phyloP scores from a whole-genome alignment of 2,888 invertebrate species.

The Limnephilus marmoratus region DNA sequence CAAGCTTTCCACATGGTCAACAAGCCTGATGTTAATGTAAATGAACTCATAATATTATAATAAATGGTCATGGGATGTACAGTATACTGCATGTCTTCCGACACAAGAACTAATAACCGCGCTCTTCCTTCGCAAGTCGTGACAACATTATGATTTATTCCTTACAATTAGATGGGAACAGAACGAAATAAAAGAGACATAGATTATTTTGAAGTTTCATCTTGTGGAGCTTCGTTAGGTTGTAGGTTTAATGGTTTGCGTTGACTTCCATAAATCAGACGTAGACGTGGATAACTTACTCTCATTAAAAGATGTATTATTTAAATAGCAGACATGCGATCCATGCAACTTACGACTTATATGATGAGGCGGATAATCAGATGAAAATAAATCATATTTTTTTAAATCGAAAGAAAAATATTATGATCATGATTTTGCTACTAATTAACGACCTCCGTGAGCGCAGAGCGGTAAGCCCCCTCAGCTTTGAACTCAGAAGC shows the following conservation, averaged over 20 bases:
- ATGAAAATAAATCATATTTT: background rate
- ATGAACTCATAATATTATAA: background rate
- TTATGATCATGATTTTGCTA: background rate
- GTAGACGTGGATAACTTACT: background rate
- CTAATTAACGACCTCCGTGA: background rate
- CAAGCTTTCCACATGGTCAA: background rate
- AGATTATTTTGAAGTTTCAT: background rate
- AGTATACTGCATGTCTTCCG: background rate
- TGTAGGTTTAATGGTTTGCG: background rate
- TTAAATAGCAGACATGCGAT: background rate
- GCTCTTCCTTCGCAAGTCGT: background rate
- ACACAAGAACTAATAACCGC: background rate
- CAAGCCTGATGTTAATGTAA: background rate
- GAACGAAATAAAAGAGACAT: slow-evolving; percentile 2
- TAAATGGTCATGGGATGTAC: background rate
- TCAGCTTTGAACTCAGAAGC: background rate
- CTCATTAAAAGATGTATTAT: background rate
- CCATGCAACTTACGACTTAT: background rate
- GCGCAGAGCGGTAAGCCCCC: too few relatives aligned
- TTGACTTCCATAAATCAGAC: background rate
- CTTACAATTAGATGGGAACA: background rate
- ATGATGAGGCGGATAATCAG: background rate
- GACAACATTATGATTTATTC: background rate
- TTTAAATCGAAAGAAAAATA: background rate
- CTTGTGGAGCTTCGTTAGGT: background rate